Conservation (phyloP, 2,113 vertebrate genomes). For the Chrysemys picta region DNA sequence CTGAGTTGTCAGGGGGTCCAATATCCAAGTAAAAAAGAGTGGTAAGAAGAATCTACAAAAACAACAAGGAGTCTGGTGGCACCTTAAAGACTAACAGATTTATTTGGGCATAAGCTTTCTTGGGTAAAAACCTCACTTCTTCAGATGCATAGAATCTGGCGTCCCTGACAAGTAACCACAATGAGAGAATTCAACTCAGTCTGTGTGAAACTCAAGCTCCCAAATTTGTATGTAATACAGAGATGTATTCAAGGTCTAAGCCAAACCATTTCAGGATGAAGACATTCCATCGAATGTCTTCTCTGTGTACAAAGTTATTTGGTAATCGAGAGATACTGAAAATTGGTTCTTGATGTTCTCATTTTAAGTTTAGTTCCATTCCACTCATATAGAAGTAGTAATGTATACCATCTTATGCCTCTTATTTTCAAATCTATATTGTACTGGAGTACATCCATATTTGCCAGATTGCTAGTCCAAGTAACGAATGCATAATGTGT, state of each 20-base stretch:
- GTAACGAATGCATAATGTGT: not conserved
- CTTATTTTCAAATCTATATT: not conserved
- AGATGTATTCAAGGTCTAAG: not conserved
- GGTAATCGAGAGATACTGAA: not conserved
- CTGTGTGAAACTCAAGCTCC: rapidly evolving
- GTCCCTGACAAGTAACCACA: not conserved
- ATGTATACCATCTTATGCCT: not conserved
- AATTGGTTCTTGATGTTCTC: not conserved
- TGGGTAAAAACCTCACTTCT: too few relatives aligned
- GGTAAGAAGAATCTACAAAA: not conserved
- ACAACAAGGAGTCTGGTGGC: too few relatives aligned
- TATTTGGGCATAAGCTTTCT: too few relatives aligned
- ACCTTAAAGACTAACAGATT: too few relatives aligned
- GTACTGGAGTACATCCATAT: not conserved
- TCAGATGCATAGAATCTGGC: not conserved
- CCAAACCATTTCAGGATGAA: not conserved
- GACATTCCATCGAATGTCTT: not conserved
- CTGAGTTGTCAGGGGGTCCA: not conserved
- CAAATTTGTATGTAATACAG: rapidly evolving
- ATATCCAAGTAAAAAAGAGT: rapidly evolving
- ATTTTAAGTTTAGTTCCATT: not conserved
- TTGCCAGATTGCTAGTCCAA: not conserved
- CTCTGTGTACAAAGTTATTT: rapidly evolving
- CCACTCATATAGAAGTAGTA: not conserved
- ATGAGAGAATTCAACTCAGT: not conserved